These are phyloP conservation scores for Nasonia oneida DNA, from an alignment of 2,888 invertebrate species.

Conservation along the genomic window DNA sequence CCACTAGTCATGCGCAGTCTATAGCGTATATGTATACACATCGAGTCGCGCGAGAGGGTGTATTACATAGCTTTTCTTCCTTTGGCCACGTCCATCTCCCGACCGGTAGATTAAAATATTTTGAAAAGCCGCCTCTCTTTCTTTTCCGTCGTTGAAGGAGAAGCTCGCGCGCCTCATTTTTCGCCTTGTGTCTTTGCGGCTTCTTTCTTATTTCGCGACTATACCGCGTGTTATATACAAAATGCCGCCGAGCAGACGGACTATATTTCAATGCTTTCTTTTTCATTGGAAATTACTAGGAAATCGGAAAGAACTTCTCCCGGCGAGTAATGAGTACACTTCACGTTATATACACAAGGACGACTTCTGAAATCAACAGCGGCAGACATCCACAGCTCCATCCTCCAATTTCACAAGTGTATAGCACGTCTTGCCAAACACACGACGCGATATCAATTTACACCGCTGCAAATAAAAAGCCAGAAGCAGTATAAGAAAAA, in stretches of 20 bases:
- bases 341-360: background rate
- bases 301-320: background rate
- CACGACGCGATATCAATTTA: background rate
- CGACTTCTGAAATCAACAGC: background rate
- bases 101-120: conserved; percentile 15
- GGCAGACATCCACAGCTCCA: background rate
- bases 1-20: background rate
- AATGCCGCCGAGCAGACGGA: background rate
- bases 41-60: background rate
- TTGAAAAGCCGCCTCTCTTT: background rate
- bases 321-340: background rate
- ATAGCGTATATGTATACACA: too few relatives aligned
- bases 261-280: background rate
- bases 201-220: background rate
- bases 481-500: background rate
- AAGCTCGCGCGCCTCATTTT: background rate
- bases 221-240: background rate
- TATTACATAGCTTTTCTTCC: background rate
- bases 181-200: background rate
- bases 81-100: background rate
- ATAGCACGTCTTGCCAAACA: background rate
- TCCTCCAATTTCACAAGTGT: background rate
- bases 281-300: background rate
- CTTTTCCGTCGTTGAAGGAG: background rate
- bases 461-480: conserved; percentile 8